Evolutionary conservation across 2,797 vertebrate genomes (phyloP).

Genomic region (Benthosema pterotum): DNA sequence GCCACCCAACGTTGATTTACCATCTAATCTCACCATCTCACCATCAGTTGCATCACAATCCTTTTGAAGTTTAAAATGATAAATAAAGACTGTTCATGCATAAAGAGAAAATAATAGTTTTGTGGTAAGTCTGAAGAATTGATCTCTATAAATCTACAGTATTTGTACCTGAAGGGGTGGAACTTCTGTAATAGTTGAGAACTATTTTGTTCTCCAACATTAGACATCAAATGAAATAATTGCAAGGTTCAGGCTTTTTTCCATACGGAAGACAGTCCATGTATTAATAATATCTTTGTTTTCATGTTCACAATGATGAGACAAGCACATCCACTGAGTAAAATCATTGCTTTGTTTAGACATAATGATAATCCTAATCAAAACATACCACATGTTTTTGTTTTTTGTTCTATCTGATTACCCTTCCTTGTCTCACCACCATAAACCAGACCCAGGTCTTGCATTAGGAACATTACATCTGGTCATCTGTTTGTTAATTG

Average conservation of each 20-base stretch:
- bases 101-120: constrained; percentile 21
- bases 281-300: constrained; percentile 36
- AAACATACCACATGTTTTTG: constrained; percentile 45
- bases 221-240: constrained; percentile 20
- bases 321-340: constrained; percentile 31
- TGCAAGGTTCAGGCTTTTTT: constrained; percentile 31
- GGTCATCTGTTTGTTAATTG: too few species aligned
- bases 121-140: constrained; percentile 5
- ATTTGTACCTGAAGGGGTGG: background rate
- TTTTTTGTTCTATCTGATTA: constrained; percentile 34
- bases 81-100: constrained; percentile 13
- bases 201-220: constrained; percentile 19
- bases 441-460: constrained; percentile 39
- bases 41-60: constrained; percentile 23
- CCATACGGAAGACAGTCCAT: constrained; percentile 25
- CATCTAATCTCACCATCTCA: constrained; percentile 48
- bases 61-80: too few species aligned
- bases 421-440: constrained; percentile 29
- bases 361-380: background rate
- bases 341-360: constrained; percentile 38
- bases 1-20: constrained; percentile 57
- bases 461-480: constrained; percentile 38
- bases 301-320: constrained; percentile 42
- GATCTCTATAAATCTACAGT: constrained; percentile 1
- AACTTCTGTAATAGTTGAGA: background rate